These are phyloP conservation scores for Lasioglossum vierecki DNA, from an alignment of 2,888 invertebrate genomes.

Conservation along the genomic window DNA sequence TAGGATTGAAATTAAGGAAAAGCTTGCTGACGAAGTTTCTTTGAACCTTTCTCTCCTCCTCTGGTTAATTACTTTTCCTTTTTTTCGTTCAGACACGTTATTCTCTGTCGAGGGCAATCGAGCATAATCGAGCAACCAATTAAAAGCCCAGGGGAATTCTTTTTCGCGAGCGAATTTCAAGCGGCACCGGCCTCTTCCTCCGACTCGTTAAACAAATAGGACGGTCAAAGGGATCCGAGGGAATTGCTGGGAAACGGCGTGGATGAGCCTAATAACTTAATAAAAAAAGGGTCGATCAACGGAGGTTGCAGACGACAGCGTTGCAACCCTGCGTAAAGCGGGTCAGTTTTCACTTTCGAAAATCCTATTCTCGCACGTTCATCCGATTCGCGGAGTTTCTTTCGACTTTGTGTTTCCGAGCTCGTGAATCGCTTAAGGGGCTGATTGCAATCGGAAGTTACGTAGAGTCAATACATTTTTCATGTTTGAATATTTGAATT, in stretches of 20 bases:
- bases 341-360: constrained; percentile 1
- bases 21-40: background rate
- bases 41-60: background rate
- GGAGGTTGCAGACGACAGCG: background rate
- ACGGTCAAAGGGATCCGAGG: constrained; percentile 37
- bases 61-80: background rate
- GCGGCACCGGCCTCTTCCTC: constrained; percentile 4
- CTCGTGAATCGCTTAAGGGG: background rate
- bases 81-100: background rate
- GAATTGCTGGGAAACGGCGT: constrained; percentile 31
- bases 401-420: background rate
- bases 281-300: constrained; percentile 16
- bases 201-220: constrained; percentile 52
- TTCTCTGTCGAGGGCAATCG: background rate
- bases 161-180: constrained; percentile 31
- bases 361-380: background rate
- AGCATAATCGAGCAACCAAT: constrained; percentile 37
- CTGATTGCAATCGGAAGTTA: background rate
- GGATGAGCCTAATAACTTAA: constrained; percentile 47
- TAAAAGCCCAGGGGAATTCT: constrained; percentile 22
- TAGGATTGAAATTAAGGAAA: background rate
- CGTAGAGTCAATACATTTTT: no score
- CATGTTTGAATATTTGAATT: no score
- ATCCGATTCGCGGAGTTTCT: background rate
- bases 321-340: background rate